Conservation (phyloP, 2,797 vertebrate genomes). For the Neosilurus hyrtlii region DNA sequence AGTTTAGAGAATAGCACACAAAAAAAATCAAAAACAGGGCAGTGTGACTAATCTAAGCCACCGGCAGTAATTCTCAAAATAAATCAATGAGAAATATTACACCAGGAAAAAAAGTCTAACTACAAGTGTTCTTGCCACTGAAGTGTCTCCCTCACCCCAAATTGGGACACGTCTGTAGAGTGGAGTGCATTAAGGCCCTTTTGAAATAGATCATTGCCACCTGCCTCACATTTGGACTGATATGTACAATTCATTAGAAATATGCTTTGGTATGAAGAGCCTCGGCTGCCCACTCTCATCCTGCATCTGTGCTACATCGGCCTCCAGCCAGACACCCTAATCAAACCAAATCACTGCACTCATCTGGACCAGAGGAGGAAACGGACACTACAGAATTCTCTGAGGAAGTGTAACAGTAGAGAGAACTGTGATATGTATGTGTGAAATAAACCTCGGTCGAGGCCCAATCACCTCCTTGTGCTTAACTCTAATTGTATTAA, state of each 20-base stretch:
- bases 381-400: neutral
- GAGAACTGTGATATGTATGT: neutral
- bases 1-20: neutral
- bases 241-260: conserved; percentile 48
- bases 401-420: neutral
- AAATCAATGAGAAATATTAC: neutral
- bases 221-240: conserved; percentile 48
- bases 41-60: neutral
- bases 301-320: conserved; percentile 24
- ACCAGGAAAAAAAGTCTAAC: conserved; percentile 16
- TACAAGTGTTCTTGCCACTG: neutral
- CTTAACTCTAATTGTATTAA: neutral
- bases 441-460: neutral
- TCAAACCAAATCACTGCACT: conserved; percentile 34
- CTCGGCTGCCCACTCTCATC: conserved; percentile 33
- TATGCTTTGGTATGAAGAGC: conserved; percentile 27
- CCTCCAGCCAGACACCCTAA: conserved; percentile 38
- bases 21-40: neutral
- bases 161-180: too few relatives aligned
- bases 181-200: conserved; percentile 29
- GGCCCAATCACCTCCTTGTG: neutral
- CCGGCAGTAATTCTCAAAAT: neutral
- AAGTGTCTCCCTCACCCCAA: conserved; percentile 19
- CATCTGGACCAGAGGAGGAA: conserved; percentile 7
- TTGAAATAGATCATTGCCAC: conserved; percentile 47